Evolutionary conservation across 2,888 invertebrate species (phyloP), one percentile per base, ranked within the genome.

Genomic region (Folsomia candida): DNA sequence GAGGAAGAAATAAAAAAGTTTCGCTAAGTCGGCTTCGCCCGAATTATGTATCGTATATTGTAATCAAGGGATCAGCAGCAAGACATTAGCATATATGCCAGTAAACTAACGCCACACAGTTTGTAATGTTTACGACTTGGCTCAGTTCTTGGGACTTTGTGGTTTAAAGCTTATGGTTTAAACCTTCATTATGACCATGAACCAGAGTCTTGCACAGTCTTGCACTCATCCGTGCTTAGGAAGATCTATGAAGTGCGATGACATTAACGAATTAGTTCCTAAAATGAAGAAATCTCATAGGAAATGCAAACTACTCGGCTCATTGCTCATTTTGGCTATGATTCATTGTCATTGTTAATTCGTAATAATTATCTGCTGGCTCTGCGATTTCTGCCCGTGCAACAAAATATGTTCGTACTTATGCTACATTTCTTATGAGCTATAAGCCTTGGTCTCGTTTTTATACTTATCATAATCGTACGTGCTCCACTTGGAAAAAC

Each of bases 231-330:
- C 37, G 14, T 37, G n/a, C 6, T 14, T 4, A 4, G 54, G 54
- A 54, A 14, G 18, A 54, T 20, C 6, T 14, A 54, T 54, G 6
- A 37, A 54, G 54, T 54, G 54, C 54, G 54, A 54, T 54, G 54
- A 54, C 54, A 54, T 22, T 54, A 54, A 54, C 54, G 54, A 54
- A 54, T 54, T 54, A 54, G 54, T 54, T 54, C 37, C 37, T 37
- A 37, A 37, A 37, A 37, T 37, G 37, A 37, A 37, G 37, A 37
- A 37, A 37, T 37, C 37, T n/a, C 22, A 54, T 20, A 54, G 47
- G 47, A 47, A 47, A 47, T 47, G 18, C 9, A 47, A 18, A 18
- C n/a, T n/a, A 47, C 18, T 47, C 47, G 9, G 18, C 18, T 18
- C 18, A 18, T 47, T 11, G 18, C 9, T 18, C 18, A 47, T 47